Evolutionary conservation across 2,888 invertebrate species (phyloP), one percentile per base, ranked within the genome.

Genomic region (Drosophila algonquin): DNA sequence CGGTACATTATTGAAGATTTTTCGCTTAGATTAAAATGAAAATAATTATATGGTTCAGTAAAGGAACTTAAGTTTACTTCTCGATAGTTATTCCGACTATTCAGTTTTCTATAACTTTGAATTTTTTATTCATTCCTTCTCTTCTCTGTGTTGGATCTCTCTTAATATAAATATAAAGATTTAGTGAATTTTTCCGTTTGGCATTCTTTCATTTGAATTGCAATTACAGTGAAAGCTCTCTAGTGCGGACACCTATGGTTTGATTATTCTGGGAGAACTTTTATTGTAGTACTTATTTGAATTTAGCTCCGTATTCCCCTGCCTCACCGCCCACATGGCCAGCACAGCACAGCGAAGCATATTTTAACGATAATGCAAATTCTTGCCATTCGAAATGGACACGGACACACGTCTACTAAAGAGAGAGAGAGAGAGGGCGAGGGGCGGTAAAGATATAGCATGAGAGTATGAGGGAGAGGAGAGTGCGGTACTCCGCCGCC

Each of bases 361-460:
- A 54, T 46, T 57, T 62, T 10, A 45, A 48, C 48, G 53, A 48
- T 61, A 69, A 56, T 63, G 64, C 35, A 50, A 55, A 64, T 55
- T 67, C 64, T 56, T 51, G 47, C 46, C 27, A 44, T 61, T 35
- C 46, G 55, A 52, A 72, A 63, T 57, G 57, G 14, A 63, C 71
- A 70, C 71, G 71, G 71, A 70, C 32, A 16, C 71, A 70, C 71
- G 70, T 72, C 40, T 58, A 24, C 5, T 7, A 52, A 46, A 27
- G 16, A 16, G 54, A 30, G 18, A 56, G 44, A 10, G 52, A 56
- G 44, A 24, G 24, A 24, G 24, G 5, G 24, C 24, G 40, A 27
- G 14, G 14, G 44, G 51, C 51, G 64, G 35, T 6, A 40, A 12
- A 40, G 35, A 40, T 40, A 14, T 40, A 40, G 40, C 0, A 40